These are phyloP conservation scores for Nautilus pompilius DNA, from an alignment of 1,140 invertebrate species.

Conservation along the genomic window DNA sequence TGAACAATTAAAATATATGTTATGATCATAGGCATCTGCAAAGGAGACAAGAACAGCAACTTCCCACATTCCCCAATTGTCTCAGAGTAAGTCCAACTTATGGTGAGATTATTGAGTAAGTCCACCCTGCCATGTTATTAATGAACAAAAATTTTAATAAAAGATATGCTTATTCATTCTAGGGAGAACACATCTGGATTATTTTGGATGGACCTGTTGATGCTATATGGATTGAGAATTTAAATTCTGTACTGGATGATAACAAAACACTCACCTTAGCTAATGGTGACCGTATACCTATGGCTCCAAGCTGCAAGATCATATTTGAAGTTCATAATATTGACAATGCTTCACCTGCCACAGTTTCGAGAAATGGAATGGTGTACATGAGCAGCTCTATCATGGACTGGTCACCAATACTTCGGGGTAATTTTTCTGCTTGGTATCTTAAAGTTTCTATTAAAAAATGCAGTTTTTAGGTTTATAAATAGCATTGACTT, in stretches of 20 bases:
- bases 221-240: constrained; percentile 58
- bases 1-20: no score
- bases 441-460: neutral
- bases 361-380: constrained; percentile 94
- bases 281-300: constrained; percentile 92
- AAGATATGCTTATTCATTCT: no score
- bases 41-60: no score
- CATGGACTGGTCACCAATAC: constrained; percentile 82
- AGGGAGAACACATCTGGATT: constrained; percentile 56
- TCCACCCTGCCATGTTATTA: no score
- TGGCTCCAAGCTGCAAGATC: constrained; percentile 89
- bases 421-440: constrained; percentile 60
- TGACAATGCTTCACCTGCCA: constrained; percentile 93
- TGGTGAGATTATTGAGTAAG: no score
- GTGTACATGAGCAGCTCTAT: constrained; percentile 95
- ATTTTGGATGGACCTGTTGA: constrained; percentile 56
- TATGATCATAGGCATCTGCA: no score
- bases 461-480: no score
- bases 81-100: no score
- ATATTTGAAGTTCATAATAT: constrained; percentile 95
- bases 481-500: neutral
- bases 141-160: no score
- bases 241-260: constrained; percentile 58
- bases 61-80: no score
- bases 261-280: constrained; percentile 78